A percentile compares a stretch with the other conserved stretches of the same genome.
phyloP scores from a whole-genome alignment of 2,797 vertebrate species.

The Sebastes hubbsi region DNA sequence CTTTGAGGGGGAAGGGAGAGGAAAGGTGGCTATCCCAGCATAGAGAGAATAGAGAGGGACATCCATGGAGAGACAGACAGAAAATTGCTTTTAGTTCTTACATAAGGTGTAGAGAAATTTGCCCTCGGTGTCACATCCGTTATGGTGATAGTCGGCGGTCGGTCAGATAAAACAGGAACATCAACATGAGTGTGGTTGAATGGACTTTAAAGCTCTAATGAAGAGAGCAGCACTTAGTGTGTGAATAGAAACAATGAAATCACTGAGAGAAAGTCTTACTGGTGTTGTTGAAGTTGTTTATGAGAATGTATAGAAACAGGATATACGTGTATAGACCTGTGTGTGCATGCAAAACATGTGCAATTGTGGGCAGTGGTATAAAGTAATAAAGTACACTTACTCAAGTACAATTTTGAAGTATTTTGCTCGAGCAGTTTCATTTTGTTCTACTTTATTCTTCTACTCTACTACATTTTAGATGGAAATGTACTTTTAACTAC shows the following conservation, averaged over 20 bases:
- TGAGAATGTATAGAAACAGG: background rate
- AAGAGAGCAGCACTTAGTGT: conserved; percentile 41
- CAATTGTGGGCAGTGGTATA: background rate
- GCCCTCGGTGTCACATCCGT: conserved; percentile 5
- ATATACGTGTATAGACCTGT: background rate
- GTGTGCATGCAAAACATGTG: background rate
- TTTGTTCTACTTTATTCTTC: background rate
- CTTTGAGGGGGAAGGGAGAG: conserved; percentile 68
- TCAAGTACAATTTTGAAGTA: background rate
- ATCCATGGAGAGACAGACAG: conserved; percentile 14
- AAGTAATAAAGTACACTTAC: background rate
- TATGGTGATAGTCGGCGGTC: background rate
- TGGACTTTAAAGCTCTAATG: conserved; percentile 39
- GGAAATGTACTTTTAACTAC: background rate
- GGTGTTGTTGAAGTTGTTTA: background rate
- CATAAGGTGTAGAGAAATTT: conserved; percentile 28
- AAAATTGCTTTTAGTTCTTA: conserved; percentile 48
- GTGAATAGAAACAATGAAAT: conserved; percentile 36
- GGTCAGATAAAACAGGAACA: conserved; percentile 33
- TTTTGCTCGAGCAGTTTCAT: background rate
- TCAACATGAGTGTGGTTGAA: conserved; percentile 34
- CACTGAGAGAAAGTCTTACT: background rate
- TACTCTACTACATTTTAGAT: background rate
- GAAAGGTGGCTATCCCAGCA: conserved; percentile 66
- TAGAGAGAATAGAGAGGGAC: conserved; percentile 49